Base-by-base conservation (phyloP, 2,797 vertebrate species). In the Esox lucius region DNA sequence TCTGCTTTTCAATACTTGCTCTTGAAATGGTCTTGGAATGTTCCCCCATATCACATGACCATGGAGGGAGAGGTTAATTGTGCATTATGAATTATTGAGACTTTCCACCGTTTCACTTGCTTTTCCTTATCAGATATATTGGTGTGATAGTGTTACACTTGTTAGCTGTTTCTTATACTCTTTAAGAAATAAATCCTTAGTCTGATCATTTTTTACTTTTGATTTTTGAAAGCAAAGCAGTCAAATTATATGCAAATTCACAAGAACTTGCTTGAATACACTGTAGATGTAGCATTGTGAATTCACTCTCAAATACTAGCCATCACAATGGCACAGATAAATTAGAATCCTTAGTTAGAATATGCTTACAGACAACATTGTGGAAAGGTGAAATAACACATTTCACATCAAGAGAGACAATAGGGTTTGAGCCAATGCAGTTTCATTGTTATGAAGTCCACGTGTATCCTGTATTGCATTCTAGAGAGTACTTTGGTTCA, bases 1-100 rank as follows among this genome's bases (percentile, higher is more conserved):
- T n/a, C n/a, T n/a, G n/a, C n/a, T n/a, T n/a, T n/a, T n/a, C 1
- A 49, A 11, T 49, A 49, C 11, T 49, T 49, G 48, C 24, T 64
- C 61, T 64, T 4, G 61, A 64, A 64, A 28, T 67, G 65, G 65
- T 67, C 31, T 39, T 67, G 31, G 31, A 67, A 67, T 67, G 28
- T 15, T 26, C 28, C 28, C 16, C 13, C 65, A 67, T 65, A 33
- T 67, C 65, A 31, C 31, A 17, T 31, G 17, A 15, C 31, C 5
- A 3, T 35, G 31, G 16, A 5, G 17, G 31, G 17, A 11, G 2
- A 67, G 26, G 53, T 3, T 5, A 16, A 16, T 1, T 59, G 4
- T 16, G 53, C 9, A 13, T 11, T 6, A 16, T 2, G 17, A n/a
- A 59, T n/a, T 12, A 67, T 17, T 31, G 28, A 35, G 28, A 19